Base-by-base conservation (phyloP, 2,113 vertebrate genomes). In the Vanacampus margaritifer region DNA sequence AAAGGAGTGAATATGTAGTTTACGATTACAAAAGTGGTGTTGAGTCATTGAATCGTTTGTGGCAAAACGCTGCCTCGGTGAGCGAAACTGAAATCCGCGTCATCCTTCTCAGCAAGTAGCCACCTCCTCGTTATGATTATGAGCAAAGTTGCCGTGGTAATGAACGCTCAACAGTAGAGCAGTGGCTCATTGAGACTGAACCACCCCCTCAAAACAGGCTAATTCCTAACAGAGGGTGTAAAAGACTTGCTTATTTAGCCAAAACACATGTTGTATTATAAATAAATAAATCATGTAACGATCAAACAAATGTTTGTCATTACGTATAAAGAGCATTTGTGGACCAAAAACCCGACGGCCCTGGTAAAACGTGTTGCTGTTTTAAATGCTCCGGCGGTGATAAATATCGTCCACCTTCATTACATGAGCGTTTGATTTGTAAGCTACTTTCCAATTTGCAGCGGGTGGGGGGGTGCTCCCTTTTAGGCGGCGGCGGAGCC, bases 381-480 rank as follows among this genome's bases (percentile, higher is more conserved):
- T 50, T 28, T 28, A 11, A 61, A 35, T 56, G 60, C 60, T 23
- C 41, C 45, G 5, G 17, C 28, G 8, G 17, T 11, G 62, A 53
- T 45, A 26, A 61, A 76, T 56, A 45, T 26, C 51, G 43, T 51
- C 36, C 59, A 41, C 67, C 61, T 74, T 69, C 28, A 65, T 60
- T 64, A 65, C 65, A 65, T 8, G 50, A 70, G 60, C 65, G 7
- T 57, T 62, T 72, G 68, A 68, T 75, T 67, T 76, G 23, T 59
- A n/a, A 50, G 62, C 43, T 46, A 19, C 67, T 74, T 72, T 51
- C 36, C 37, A 79, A 70, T 71, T 67, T 70, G 78, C 43, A 46
- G 62, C 16, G 41, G 41, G 23, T 9, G 51, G 39, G n/a, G 23
- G 41, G 13, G 41, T 2, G 26, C 59, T 61, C 21, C 21, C 59